Evolutionary conservation across 2,113 vertebrate species (phyloP).

Genomic region (Hyperopisus bebe): DNA sequence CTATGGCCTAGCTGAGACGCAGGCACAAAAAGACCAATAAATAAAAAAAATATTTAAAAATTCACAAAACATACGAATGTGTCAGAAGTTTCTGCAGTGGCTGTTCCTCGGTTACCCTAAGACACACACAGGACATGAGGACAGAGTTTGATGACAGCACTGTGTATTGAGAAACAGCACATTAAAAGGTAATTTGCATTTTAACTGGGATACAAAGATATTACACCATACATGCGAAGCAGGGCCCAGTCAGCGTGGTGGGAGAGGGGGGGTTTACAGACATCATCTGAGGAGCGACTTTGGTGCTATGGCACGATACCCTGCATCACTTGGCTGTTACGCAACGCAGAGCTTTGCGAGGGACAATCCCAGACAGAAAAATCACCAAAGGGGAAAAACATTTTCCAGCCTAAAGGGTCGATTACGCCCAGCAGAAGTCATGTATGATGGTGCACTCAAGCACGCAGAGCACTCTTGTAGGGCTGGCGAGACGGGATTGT

Average conservation of each 20-base stretch:
- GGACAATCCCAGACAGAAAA: neutral
- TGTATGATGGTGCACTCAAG: neutral
- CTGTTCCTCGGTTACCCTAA: neutral
- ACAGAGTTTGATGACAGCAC: neutral
- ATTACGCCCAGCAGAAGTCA: neutral
- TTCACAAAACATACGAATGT: neutral
- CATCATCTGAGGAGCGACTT: neutral
- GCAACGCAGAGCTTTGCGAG: neutral
- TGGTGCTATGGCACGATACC: neutral
- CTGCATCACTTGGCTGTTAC: neutral
- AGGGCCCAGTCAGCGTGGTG: neutral
- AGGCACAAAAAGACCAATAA: neutral
- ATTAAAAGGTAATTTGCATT: neutral
- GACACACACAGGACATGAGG: neutral
- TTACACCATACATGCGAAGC: constrained; percentile 10
- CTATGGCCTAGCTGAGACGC: neutral
- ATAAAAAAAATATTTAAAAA: neutral
- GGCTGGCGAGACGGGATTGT: neutral
- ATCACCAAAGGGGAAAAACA: neutral
- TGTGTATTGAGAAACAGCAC: neutral
- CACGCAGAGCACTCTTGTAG: neutral
- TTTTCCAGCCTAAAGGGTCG: neutral
- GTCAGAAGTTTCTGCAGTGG: neutral
- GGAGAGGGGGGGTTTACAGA: neutral
- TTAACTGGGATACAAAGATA: neutral